These are phyloP conservation scores for Rhinoraja longicauda DNA, from an alignment of 2,797 vertebrate species.

Conservation along the genomic window DNA sequence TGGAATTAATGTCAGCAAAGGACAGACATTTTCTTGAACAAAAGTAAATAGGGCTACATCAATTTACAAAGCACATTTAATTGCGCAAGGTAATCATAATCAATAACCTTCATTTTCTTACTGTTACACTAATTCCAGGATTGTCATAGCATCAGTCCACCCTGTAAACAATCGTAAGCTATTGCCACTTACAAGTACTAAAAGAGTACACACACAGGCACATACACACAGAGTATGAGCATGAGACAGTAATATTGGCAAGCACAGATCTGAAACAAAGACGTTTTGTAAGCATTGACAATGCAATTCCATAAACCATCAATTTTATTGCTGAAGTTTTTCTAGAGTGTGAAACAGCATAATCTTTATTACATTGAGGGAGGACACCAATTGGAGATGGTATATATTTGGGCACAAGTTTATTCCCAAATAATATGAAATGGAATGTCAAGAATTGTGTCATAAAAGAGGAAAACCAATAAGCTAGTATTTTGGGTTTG, in stretches of 20 bases:
- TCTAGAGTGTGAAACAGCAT: neutral
- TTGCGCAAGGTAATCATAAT: neutral
- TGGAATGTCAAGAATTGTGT: neutral
- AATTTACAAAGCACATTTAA: neutral
- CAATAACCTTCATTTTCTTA: neutral
- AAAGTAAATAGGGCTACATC: neutral
- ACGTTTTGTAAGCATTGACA: neutral
- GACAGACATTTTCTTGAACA: neutral
- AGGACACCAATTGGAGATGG: neutral
- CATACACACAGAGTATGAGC: constrained; percentile 30
- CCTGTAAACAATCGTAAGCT: neutral
- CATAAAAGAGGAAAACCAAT: neutral
- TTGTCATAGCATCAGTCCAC: neutral
- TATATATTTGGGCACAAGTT: neutral
- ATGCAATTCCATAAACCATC: neutral
- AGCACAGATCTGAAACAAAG: constrained; percentile 19
- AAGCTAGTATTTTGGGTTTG: neutral
- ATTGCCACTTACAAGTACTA: neutral
- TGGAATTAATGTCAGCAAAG: neutral
- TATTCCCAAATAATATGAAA: neutral
- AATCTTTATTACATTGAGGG: neutral
- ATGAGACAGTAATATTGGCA: constrained; percentile 10
- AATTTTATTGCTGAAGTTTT: neutral
- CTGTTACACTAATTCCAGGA: neutral
- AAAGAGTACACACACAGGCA: neutral